Conservation (phyloP, 2,113 vertebrate genomes). For the Daphoenositta chrysoptera region DNA sequence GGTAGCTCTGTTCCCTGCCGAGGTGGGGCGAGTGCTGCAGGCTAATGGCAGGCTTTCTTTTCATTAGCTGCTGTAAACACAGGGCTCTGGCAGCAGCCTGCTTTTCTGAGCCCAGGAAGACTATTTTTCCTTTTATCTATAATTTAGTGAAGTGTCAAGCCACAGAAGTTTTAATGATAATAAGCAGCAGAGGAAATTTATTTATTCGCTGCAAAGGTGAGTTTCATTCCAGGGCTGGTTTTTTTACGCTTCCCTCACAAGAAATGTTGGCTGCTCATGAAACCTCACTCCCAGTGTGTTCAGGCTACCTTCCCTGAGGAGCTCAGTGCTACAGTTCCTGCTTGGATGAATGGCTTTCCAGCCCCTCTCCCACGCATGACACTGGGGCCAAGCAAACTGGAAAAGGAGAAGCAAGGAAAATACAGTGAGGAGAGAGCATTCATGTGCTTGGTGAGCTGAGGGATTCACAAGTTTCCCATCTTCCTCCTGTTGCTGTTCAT, state of each 20-base stretch:
- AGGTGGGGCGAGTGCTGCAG: background rate
- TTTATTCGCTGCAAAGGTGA: background rate
- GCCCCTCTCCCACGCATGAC: background rate
- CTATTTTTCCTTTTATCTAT: conserved; percentile 58
- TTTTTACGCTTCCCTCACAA: background rate
- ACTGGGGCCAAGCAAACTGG: background rate
- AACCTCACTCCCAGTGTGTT: background rate
- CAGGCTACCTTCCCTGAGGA: background rate
- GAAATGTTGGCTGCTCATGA: background rate
- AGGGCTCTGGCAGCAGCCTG: background rate
- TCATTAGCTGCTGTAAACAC: conserved; percentile 39
- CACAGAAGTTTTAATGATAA: conserved; percentile 33
- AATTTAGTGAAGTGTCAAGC: conserved; percentile 53
- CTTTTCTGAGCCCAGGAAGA: conserved; percentile 25
- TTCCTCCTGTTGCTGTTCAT: background rate
- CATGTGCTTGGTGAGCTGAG: background rate
- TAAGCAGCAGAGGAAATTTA: conserved; percentile 12
- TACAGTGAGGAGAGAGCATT: background rate
- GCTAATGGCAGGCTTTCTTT: background rate
- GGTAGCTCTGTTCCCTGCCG: background rate
- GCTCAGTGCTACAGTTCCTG: background rate
- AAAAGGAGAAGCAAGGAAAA: background rate
- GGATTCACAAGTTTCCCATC: background rate
- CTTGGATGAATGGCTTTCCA: background rate
- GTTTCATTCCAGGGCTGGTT: background rate